Base-by-base conservation (phyloP, 2,113 vertebrate species). In the Dicaeum eximium region DNA sequence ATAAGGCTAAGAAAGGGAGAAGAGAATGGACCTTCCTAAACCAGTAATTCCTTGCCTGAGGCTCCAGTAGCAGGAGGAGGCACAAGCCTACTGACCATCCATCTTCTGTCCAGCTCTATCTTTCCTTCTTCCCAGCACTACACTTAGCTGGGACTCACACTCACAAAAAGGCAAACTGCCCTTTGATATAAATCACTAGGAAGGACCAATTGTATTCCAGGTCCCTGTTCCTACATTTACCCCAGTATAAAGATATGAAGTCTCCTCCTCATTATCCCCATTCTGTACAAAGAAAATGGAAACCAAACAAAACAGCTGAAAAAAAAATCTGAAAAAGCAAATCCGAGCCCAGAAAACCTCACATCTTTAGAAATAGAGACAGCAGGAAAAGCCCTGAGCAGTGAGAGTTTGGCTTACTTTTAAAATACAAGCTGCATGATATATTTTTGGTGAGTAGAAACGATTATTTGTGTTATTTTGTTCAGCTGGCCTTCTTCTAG, bases 401-500 rank as follows among this genome's bases (percentile, higher is more conserved):
- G 30, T 51, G 45, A 70, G 38, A 53, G 7, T 61, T 73, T 78
- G 51, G 19, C 25, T 38, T 72, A 40, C 19, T 54, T 61, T 75
- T 80, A 50, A 73, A 66, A 77, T 33, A 82, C 8, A 75, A 44
- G 8, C 24, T n/a, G 28, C 10, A 33, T 82, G 44, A 78, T 86
- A 78, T 33, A 58, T 48, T 40, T 85, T 65, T 72, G 80, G 45
- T 22, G 9, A 6, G 13, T 53, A 47, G 72, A 79, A 87, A 79
- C 50, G 4, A 38, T 47, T 24, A 50, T 85, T 85, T 65, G 28
- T 93, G 67, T 66, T 71, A 82, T 95, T 96, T 93, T 57, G 70
- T 69, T 70, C 88, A 88, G 71, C 75, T 93, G 74, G 35, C 51
- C 51, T 47, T 86, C 57, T 85, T 91, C 89, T 82, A 91, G 67